phyloP scores from a whole-genome alignment of 2,113 vertebrate genomes.

The Stigmatopora argus region DNA sequence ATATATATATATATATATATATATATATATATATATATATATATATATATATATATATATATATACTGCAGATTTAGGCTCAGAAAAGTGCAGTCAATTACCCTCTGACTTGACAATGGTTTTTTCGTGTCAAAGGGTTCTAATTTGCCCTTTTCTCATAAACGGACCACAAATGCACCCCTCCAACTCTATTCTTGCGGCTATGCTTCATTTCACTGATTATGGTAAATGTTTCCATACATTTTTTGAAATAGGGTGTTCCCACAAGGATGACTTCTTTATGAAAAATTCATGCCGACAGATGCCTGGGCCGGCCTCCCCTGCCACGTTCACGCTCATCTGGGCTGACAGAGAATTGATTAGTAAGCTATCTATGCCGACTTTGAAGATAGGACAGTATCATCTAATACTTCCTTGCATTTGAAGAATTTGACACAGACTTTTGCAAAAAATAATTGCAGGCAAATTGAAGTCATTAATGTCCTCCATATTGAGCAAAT shows the following conservation, averaged over 20 bases:
- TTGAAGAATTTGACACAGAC: conserved; percentile 11
- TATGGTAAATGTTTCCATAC: conserved; percentile 65
- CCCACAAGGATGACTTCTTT: conserved; percentile 44
- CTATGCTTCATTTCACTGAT: conserved; percentile 43
- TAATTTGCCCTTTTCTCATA: conserved; percentile 13
- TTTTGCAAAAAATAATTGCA: conserved; percentile 7
- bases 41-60: too few relatives aligned
- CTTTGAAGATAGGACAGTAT: background rate
- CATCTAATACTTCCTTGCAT: conserved; percentile 27
- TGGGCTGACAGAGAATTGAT: conserved; percentile 43
- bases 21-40: too few relatives aligned
- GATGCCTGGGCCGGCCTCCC: conserved; percentile 61
- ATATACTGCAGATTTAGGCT: too few relatives aligned
- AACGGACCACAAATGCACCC: conserved; percentile 7
- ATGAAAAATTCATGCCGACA: conserved; percentile 65
- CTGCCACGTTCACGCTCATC: conserved; percentile 33
- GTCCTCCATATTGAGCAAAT: conserved; percentile 10
- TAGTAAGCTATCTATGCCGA: conserved; percentile 27
- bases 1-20: too few relatives aligned
- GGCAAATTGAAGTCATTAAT: background rate
- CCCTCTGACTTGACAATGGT: too few relatives aligned
- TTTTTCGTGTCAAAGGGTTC: conserved; percentile 23
- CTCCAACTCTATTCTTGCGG: conserved; percentile 39
- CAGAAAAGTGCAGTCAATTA: too few relatives aligned
- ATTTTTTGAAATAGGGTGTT: conserved; percentile 39